Percentiles rank a stretch among this genome's conserved stretches.
Conservation (phyloP, 2,797 vertebrate species). For the Gymnodraco acuticeps region DNA sequence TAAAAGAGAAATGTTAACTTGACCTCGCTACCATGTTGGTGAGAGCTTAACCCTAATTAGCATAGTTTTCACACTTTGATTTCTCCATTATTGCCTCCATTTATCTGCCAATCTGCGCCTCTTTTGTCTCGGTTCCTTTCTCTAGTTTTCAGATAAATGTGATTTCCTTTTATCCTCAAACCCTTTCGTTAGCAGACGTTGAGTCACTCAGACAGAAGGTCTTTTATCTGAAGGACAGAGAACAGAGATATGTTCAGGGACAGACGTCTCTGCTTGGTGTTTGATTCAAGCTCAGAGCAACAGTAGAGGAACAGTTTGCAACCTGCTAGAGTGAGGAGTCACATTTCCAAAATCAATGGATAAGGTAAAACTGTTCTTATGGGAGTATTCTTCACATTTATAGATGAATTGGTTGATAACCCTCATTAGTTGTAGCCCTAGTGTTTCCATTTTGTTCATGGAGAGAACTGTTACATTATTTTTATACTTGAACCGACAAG, state of each 20-base stretch:
- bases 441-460: too few relatives aligned
- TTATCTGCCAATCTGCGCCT: constrained; percentile 43
- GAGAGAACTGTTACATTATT: too few relatives aligned
- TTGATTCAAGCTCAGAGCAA: constrained; percentile 39
- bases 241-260: constrained; percentile 40
- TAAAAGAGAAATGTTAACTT: constrained; percentile 19
- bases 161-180: constrained; percentile 59
- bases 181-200: constrained; percentile 59
- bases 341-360: constrained; percentile 11
- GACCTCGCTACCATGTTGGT: constrained; percentile 27
- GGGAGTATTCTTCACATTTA: too few relatives aligned
- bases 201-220: constrained; percentile 57
- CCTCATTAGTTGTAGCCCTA: too few relatives aligned
- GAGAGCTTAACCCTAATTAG: constrained; percentile 35
- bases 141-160: constrained; percentile 51
- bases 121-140: constrained; percentile 58
- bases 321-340: constrained; percentile 9
- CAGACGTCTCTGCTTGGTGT: constrained; percentile 48
- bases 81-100: constrained; percentile 43
- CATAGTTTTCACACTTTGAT: constrained; percentile 42
- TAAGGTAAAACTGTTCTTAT: too few relatives aligned
- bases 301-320: constrained; percentile 12
- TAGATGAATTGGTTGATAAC: too few relatives aligned
- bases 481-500: too few relatives aligned
- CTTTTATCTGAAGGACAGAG: constrained; percentile 63